Percentiles rank a stretch among this genome's conserved stretches.
Evolutionary conservation across 2,888 invertebrate genomes (phyloP).

Genomic region (Molorchus minor): DNA sequence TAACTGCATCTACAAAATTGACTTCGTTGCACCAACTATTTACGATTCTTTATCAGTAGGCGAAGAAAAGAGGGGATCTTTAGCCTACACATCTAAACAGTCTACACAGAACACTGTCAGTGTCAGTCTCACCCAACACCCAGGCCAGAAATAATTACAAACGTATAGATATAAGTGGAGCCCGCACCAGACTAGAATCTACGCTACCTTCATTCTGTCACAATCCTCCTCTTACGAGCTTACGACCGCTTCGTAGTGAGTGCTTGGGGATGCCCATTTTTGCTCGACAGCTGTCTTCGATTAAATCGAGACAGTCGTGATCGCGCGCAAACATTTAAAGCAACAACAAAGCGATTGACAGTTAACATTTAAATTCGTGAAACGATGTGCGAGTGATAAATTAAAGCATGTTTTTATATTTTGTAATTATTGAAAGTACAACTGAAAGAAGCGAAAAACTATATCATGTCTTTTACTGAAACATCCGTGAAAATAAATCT

Average conservation of each 20-base stretch:
- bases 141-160: constrained; percentile 7
- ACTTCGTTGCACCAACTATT: too few relatives aligned
- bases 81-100: too few relatives aligned
- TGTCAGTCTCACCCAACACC: constrained; percentile 30
- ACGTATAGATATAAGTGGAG: constrained; percentile 1
- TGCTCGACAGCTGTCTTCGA: constrained; percentile 10
- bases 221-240: background rate
- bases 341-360: constrained; percentile 7
- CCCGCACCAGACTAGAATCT: too few relatives aligned
- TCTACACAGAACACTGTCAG: constrained; percentile 26
- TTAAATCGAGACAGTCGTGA: constrained; percentile 1
- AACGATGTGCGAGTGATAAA: background rate
- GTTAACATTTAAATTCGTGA: background rate
- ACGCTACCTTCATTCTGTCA: background rate
- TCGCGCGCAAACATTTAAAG: constrained; percentile 18
- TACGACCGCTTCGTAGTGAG: constrained; percentile 8
- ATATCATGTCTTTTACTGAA: constrained; percentile 22
- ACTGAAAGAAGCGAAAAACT: constrained; percentile 16
- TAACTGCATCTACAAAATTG: too few relatives aligned
- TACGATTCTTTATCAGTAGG: too few relatives aligned
- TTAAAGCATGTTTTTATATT: constrained; percentile 5
- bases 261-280: constrained; percentile 7
- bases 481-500: constrained; percentile 33
- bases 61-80: too few relatives aligned
- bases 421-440: constrained; percentile 28